Evolutionary conservation across 2,113 vertebrate species (phyloP).

Genomic region (Erinaceus europaeus): DNA sequence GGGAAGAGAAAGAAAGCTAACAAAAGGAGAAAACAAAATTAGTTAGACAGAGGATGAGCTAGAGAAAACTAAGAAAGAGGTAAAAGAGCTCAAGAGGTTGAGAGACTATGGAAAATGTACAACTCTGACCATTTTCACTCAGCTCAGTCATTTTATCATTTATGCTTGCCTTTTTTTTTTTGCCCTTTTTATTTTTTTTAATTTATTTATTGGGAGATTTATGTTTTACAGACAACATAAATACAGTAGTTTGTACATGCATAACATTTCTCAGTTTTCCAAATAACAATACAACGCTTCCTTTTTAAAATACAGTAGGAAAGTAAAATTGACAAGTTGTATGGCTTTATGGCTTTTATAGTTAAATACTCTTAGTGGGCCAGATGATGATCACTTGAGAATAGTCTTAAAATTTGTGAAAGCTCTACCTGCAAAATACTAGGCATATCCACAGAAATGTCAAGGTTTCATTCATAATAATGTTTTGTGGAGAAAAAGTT

Average conservation of each 20-base stretch:
- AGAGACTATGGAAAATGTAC: not conserved
- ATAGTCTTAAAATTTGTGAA: not conserved
- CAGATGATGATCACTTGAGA: not conserved
- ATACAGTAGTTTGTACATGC: no score
- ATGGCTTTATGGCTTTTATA: not conserved
- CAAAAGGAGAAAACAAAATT: no score
- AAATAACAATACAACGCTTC: no score
- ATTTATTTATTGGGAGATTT: no score
- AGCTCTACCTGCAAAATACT: not conserved
- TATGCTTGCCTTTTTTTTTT: not conserved
- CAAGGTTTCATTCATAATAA: not conserved
- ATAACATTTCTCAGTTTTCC: no score
- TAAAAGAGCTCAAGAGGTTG: no score
- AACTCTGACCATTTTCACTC: not conserved
- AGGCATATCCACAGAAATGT: not conserved
- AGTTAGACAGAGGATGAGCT: no score
- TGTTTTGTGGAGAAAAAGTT: not conserved
- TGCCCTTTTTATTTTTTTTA: no score
- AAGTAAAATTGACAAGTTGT: not conserved
- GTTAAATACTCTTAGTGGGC: not conserved
- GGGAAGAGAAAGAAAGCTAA: no score
- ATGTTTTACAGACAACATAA: no score
- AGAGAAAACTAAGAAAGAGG: no score
- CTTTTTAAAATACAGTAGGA: no score
- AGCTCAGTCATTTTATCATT: not conserved